Percentiles rank a stretch among this genome's conserved stretches.
Evolutionary conservation across 37 sponge, comb jelly and placozoan genomes (phyloP).

Genomic region (Cliona cf. orientalis): DNA sequence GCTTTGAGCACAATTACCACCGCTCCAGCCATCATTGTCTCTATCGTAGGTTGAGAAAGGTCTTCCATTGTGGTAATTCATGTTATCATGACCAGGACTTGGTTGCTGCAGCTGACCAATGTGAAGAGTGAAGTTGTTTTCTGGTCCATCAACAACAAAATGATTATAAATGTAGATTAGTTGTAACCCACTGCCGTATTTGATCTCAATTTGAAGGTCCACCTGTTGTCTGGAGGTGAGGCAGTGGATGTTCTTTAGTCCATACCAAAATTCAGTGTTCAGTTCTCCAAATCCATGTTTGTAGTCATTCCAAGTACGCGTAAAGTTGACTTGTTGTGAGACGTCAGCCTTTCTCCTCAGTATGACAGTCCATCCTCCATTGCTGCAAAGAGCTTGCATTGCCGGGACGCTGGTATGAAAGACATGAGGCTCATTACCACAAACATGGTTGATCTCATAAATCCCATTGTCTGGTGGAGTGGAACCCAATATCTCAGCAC

Average conservation of each 20-base stretch:
- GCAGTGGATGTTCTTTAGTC: slow-evolving; percentile 44
- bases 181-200: neutral
- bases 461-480: too few relatives aligned
- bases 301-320: slow-evolving; percentile 21
- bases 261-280: slow-evolving; percentile 40
- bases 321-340: slow-evolving; percentile 31
- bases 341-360: slow-evolving; percentile 12
- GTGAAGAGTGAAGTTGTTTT: slow-evolving; percentile 15
- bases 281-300: slow-evolving; percentile 35
- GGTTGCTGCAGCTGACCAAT: slow-evolving; percentile 5
- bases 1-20: too few relatives aligned
- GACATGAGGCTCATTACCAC: too few relatives aligned
- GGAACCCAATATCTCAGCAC: too few relatives aligned
- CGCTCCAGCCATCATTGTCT: neutral
- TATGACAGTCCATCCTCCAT: slow-evolving; percentile 26
- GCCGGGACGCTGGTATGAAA: too few relatives aligned
- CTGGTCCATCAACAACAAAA: slow-evolving; percentile 30
- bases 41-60: slow-evolving; percentile 27
- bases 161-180: neutral
- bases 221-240: slow-evolving; percentile 9
- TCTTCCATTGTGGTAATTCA: neutral
- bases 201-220: slow-evolving; percentile 17
- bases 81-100: slow-evolving; percentile 5
- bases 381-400: too few relatives aligned
- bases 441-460: too few relatives aligned